Conservation (phyloP, 1,140 invertebrate species). For the Achroia grisella region DNA sequence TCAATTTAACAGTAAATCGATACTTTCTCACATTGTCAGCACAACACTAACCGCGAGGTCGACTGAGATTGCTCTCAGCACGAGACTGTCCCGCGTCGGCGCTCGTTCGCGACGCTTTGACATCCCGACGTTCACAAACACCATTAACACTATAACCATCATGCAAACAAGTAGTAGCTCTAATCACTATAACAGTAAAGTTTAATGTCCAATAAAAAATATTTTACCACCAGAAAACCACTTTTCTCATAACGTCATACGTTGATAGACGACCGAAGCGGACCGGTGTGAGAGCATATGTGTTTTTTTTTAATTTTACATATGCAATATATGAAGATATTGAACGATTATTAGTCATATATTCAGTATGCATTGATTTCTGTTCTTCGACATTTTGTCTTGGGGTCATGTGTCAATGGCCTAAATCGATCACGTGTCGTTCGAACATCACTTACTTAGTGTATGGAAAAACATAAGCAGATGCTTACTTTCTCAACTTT, state of each 20-base stretch:
- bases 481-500: too few species aligned
- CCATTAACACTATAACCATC: slow-evolving; percentile 11
- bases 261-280: slow-evolving; percentile 57
- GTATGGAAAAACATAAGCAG: too few species aligned
- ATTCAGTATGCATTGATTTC: slow-evolving; percentile 22
- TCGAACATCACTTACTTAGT: too few species aligned
- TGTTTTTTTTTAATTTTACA: slow-evolving; percentile 47
- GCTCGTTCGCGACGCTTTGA: slow-evolving; percentile 70
- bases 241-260: slow-evolving; percentile 45
- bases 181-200: slow-evolving; percentile 9
- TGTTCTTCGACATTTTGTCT: slow-evolving; percentile 23
- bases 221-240: neutral
- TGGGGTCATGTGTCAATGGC: slow-evolving; percentile 14
- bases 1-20: slow-evolving; percentile 22
- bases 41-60: slow-evolving; percentile 46
- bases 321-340: slow-evolving; percentile 63
- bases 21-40: slow-evolving; percentile 13
- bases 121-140: slow-evolving; percentile 57
- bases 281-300: slow-evolving; percentile 31
- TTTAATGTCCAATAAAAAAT: slow-evolving; percentile 7
- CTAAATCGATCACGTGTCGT: neutral
- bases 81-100: slow-evolving; percentile 68
- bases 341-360: slow-evolving; percentile 56
- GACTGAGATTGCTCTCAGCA: slow-evolving; percentile 69
- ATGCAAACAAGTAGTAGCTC: slow-evolving; percentile 14